Percentiles rank a stretch among this genome's conserved stretches.
Conservation (phyloP, 2,888 invertebrate genomes). For the Tuberolachnus salignus region DNA sequence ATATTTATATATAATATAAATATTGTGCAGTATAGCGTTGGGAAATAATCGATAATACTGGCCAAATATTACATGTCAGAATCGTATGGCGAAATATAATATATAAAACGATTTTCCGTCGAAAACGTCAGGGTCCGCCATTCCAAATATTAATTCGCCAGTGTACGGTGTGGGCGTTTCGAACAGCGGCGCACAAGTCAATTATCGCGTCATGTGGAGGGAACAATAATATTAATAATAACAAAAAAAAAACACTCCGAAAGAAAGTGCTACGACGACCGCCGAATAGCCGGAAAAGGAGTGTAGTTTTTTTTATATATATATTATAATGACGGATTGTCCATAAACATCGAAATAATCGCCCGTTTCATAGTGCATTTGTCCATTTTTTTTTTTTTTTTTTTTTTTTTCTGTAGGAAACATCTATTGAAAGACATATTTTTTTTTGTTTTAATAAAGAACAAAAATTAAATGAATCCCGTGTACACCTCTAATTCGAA, state of each 20-base stretch:
- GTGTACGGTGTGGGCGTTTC: neutral
- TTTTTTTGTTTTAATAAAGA: neutral
- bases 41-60: conserved; percentile 46
- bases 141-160: conserved; percentile 27
- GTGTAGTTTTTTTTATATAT: conserved; percentile 38
- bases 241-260: conserved; percentile 19
- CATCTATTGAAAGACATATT: neutral
- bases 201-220: neutral
- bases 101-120: conserved; percentile 14
- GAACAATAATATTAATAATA: conserved; percentile 7
- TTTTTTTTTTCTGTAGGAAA: conserved; percentile 6
- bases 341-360: conserved; percentile 16
- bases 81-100: conserved; percentile 11
- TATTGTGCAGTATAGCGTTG: neutral
- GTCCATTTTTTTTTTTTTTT: no score
- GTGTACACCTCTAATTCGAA: neutral
- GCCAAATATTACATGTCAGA: conserved; percentile 24
- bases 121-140: conserved; percentile 36
- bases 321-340: conserved; percentile 37
- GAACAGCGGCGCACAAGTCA: conserved; percentile 2
- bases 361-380: neutral
- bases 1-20: no score
- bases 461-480: neutral
- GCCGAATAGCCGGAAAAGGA: conserved; percentile 41
- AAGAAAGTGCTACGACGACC: conserved; percentile 10